A percentile compares a stretch with the other conserved stretches of the same genome.
These are phyloP conservation scores for Apodemia duryi DNA, from an alignment of 2,888 invertebrate genomes.

Conservation along the genomic window DNA sequence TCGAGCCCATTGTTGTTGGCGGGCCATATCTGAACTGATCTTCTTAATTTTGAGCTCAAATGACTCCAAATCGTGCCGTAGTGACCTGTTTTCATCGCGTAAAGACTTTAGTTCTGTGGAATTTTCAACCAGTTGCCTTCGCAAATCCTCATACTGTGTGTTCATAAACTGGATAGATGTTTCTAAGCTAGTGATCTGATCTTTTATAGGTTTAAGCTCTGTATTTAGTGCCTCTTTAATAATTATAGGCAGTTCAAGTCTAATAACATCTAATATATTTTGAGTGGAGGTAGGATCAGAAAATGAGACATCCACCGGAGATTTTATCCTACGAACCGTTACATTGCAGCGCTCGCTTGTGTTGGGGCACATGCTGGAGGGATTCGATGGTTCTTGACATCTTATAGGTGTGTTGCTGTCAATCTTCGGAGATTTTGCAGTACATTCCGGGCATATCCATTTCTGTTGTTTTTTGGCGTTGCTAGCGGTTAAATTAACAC, in stretches of 20 bases:
- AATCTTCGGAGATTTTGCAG: neutral
- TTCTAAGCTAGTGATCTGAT: constrained; percentile 1
- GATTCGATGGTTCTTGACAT: neutral
- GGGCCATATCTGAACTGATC: neutral
- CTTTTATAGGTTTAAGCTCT: neutral
- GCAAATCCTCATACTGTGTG: neutral
- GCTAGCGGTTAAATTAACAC: neutral
- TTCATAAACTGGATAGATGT: neutral
- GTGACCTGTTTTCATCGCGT: neutral
- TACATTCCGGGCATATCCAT: neutral
- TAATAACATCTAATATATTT: neutral
- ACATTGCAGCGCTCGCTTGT: neutral
- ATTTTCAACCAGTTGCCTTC: neutral
- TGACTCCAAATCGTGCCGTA: neutral
- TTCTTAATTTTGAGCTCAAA: neutral
- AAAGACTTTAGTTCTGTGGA: neutral
- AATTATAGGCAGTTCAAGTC: neutral
- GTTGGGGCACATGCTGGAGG: neutral
- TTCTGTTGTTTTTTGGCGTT: neutral
- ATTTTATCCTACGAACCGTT: neutral
- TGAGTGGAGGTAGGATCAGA: neutral
- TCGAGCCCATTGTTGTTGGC: constrained; percentile 12
- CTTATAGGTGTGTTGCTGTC: neutral
- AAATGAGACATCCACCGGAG: neutral
- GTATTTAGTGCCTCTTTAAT: neutral